Percentiles rank a stretch among this genome's conserved stretches.
Evolutionary conservation across 2,797 vertebrate species (phyloP).

Genomic region (Danio aesculapii): DNA sequence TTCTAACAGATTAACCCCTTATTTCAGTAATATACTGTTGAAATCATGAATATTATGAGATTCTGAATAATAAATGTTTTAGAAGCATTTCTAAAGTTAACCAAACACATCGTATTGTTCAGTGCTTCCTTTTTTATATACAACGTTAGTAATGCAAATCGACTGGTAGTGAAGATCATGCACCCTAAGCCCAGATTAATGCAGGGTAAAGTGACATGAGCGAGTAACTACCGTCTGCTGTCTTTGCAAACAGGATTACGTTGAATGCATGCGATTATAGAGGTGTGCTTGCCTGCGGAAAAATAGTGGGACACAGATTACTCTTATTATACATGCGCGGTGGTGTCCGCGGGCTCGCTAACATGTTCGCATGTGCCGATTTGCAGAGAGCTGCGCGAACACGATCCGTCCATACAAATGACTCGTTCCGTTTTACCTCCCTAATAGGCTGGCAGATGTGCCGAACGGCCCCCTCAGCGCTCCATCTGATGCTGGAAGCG

Average conservation of each 20-base stretch:
- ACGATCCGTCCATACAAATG: slow-evolving; percentile 48
- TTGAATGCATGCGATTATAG: slow-evolving; percentile 37
- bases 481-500: slow-evolving; percentile 35
- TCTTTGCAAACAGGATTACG: slow-evolving; percentile 53
- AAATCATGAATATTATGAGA: too few species aligned
- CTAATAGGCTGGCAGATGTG: slow-evolving; percentile 49
- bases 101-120: too few species aligned
- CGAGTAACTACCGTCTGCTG: neutral
- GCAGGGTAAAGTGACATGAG: neutral
- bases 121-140: too few species aligned
- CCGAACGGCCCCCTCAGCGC: neutral
- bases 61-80: too few species aligned
- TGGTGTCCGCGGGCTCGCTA: slow-evolving; percentile 8
- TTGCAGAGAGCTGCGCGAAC: slow-evolving; percentile 27
- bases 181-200: slow-evolving; percentile 2
- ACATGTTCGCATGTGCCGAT: slow-evolving; percentile 23
- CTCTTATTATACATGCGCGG: slow-evolving; percentile 23
- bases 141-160: too few species aligned
- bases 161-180: neutral
- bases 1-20: too few species aligned
- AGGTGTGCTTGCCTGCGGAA: slow-evolving; percentile 1
- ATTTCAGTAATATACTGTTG: too few species aligned
- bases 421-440: slow-evolving; percentile 48
- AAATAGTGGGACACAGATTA: slow-evolving; percentile 45
- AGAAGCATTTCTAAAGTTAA: too few species aligned